Percentiles rank a stretch among this genome's conserved stretches.
Evolutionary conservation across 2,113 vertebrate species (phyloP).

Genomic region (Campylorhamphus procurvoides): DNA sequence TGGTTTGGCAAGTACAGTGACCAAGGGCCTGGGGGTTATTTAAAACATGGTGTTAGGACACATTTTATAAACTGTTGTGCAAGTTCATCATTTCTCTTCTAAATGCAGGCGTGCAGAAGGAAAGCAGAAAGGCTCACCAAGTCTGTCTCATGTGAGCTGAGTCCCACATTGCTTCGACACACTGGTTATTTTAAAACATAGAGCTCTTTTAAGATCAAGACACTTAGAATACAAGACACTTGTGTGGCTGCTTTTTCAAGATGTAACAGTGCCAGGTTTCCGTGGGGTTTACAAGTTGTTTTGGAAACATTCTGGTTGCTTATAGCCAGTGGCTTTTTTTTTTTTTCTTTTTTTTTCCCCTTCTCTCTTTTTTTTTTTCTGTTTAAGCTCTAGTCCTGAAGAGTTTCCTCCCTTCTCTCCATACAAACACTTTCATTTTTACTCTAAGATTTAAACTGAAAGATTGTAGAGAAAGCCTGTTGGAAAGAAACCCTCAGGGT

Average conservation of each 20-base stretch:
- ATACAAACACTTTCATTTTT: not conserved
- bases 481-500: not conserved
- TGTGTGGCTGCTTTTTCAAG: not conserved
- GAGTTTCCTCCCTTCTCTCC: not conserved
- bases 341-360: not conserved
- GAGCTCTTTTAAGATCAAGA: not conserved
- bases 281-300: constrained; percentile 15
- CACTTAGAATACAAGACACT: not conserved
- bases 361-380: not conserved
- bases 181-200: not conserved
- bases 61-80: not conserved
- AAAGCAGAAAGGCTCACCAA: not conserved
- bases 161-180: not conserved
- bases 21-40: not conserved
- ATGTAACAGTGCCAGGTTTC: not conserved
- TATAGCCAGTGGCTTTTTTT: rapidly evolving
- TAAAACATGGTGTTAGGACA: not conserved
- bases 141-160: not conserved
- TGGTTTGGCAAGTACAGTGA: not conserved
- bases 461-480: not conserved
- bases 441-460: not conserved
- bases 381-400: not conserved
- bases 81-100: not conserved
- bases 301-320: constrained; percentile 38
- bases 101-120: not conserved